Percentiles rank a stretch among this genome's conserved stretches.
These are phyloP conservation scores for Limnephilus auricula DNA, from an alignment of 2,888 invertebrate genomes.

Conservation along the genomic window DNA sequence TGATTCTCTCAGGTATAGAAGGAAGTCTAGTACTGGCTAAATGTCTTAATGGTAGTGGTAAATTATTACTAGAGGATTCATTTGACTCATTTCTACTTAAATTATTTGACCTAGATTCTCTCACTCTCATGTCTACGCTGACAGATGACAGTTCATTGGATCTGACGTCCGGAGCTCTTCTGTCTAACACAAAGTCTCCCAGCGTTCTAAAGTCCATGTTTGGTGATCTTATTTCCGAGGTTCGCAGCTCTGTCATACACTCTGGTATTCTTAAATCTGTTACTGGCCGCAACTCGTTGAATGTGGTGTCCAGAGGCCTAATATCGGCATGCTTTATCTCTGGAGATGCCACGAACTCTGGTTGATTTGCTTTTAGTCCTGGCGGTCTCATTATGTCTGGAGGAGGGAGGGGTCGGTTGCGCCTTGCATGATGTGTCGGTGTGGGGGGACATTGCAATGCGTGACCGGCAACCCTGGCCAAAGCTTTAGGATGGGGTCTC, in stretches of 20 bases:
- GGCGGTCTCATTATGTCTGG: conserved; percentile 72
- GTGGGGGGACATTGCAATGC: conserved; percentile 89
- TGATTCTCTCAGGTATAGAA: conserved; percentile 87
- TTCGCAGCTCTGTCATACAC: conserved; percentile 75
- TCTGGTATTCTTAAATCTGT: conserved; percentile 76
- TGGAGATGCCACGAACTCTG: conserved; percentile 72
- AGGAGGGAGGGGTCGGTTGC: conserved; percentile 79
- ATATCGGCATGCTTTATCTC: conserved; percentile 73
- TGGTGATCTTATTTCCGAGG: conserved; percentile 77
- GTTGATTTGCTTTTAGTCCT: conserved; percentile 77
- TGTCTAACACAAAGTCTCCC: conserved; percentile 77
- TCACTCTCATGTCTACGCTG: conserved; percentile 67
- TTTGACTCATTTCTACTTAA: conserved; percentile 71
- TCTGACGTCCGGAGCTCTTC: conserved; percentile 72
- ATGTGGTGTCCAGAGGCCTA: conserved; percentile 69
- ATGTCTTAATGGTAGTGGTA: conserved; percentile 81
- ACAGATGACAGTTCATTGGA: conserved; percentile 68
- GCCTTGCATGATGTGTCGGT: conserved; percentile 90
- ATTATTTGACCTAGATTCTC: conserved; percentile 67
- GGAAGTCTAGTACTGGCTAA: conserved; percentile 87
- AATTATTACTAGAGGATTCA: conserved; percentile 73
- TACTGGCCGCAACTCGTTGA: conserved; percentile 69
- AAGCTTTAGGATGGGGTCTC: conserved; percentile 81
- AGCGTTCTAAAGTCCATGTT: conserved; percentile 78
- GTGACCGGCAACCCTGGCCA: conserved; percentile 78